phyloP scores from a whole-genome alignment of 2,888 invertebrate genomes.

The Drosophila suboccidentalis region DNA sequence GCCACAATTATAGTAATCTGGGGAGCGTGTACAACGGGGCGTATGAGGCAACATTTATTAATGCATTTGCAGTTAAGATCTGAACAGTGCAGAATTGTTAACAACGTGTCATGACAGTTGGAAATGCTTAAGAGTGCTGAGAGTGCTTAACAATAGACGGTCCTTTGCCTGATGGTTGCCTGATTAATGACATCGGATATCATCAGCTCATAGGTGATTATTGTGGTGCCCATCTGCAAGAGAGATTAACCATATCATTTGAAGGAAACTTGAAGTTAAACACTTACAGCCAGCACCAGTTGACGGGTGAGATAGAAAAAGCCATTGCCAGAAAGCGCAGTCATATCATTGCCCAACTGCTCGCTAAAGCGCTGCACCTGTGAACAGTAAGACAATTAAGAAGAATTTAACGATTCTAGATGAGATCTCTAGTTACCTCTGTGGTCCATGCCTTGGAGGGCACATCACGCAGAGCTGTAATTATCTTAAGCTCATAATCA shows the following conservation, averaged over 20 bases:
- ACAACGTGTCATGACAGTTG: constrained; percentile 51
- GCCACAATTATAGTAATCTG: constrained; percentile 33
- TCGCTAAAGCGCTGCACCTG: constrained; percentile 82
- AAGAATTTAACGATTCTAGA: background rate
- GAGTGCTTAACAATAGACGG: constrained; percentile 69
- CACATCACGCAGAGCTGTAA: constrained; percentile 85
- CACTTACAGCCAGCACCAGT: constrained; percentile 79
- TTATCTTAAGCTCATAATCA: constrained; percentile 86
- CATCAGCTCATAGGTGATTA: constrained; percentile 90
- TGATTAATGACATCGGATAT: constrained; percentile 86
- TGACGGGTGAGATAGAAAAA: constrained; percentile 83
- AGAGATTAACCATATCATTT: no score
- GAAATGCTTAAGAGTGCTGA: constrained; percentile 15
- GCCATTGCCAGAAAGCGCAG: constrained; percentile 82
- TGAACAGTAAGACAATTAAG: background rate
- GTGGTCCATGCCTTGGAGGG: constrained; percentile 85
- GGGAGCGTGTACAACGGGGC: constrained; percentile 30
- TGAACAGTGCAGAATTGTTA: constrained; percentile 10
- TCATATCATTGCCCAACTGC: constrained; percentile 80
- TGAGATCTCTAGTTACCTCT: constrained; percentile 80
- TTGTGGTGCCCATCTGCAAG: constrained; percentile 87
- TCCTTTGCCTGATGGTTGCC: constrained; percentile 72
- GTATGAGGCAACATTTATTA: constrained; percentile 32
- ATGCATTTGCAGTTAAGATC: constrained; percentile 53
- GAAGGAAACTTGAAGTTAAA: fast-evolving